These are phyloP conservation scores for Etia nguti DNA, from an alignment of 2,113 vertebrate genomes.

Conservation along the genomic window DNA sequence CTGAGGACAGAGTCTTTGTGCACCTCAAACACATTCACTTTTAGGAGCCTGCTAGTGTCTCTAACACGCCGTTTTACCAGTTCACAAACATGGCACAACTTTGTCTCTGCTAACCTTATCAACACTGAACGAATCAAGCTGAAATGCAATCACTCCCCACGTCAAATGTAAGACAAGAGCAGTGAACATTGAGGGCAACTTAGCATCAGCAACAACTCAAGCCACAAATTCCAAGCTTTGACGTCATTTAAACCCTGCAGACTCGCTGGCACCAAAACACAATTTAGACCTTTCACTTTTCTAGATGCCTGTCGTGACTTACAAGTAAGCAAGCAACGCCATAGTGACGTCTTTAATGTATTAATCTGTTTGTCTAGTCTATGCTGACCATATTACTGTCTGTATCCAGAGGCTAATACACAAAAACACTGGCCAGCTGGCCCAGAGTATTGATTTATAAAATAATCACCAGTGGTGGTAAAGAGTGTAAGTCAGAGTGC, in stretches of 20 bases:
- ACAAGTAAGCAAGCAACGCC: slow-evolving; percentile 59
- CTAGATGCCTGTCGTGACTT: slow-evolving; percentile 55
- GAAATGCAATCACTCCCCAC: slow-evolving; percentile 47
- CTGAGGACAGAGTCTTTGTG: not conserved
- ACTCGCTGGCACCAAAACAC: slow-evolving; percentile 61
- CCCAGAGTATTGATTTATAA: slow-evolving; percentile 69
- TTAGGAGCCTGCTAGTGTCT: slow-evolving; percentile 1
- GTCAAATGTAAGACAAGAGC: slow-evolving; percentile 26
- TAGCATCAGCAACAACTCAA: slow-evolving; percentile 38
- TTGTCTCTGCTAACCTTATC: slow-evolving; percentile 43
- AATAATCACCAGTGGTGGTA: slow-evolving; percentile 64
- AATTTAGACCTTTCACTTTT: slow-evolving; percentile 58
- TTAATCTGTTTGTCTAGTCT: slow-evolving; percentile 71
- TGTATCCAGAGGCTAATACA: slow-evolving; percentile 60
- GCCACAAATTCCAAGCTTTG: slow-evolving; percentile 41
- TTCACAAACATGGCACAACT: slow-evolving; percentile 34
- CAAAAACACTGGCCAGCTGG: slow-evolving; percentile 72
- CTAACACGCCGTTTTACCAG: not conserved
- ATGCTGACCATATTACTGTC: slow-evolving; percentile 71
- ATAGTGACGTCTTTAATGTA: slow-evolving; percentile 64
- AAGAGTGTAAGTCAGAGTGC: slow-evolving; percentile 48
- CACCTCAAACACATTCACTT: slow-evolving; percentile 1
- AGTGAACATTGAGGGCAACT: slow-evolving; percentile 8
- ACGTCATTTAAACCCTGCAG: slow-evolving; percentile 50
- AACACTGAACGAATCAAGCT: slow-evolving; percentile 36